Base-by-base conservation (phyloP, 2,113 vertebrate genomes). In the Apodemus sylvaticus region DNA sequence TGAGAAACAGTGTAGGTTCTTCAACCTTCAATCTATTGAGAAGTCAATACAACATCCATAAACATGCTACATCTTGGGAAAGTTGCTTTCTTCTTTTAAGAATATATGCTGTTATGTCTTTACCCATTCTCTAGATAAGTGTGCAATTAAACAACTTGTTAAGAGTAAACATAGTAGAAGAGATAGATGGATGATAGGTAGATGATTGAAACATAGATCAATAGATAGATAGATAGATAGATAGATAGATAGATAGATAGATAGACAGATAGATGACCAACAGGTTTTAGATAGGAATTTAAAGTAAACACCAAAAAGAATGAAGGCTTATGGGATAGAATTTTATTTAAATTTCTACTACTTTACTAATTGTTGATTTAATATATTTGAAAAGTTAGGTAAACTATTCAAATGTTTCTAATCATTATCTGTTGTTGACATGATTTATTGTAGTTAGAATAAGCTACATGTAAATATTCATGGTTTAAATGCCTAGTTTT, bases 21-120 rank as follows among this genome's bases (percentile, higher is more conserved):
- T 90, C 71, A 77, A 79, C 7, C 39, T 62, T 97, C 79, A 88
- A 97, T 76, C 53, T 79, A 85, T 14, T 55, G 45, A 90, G 92
- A 95, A 94, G 51, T 94, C 14, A 62, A 53, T 92, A 36, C 7
- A 97, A 92, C 95, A 78, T 51, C 86, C 88, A 88, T 92, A 82
- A 81, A 26, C 51, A 91, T 94, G 26, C 3, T 78, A 17, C 78
- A 73, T 60, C 86, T 89, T 89, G 45, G 94, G 92, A 86, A 2
- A 68, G 0, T 36, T 89, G 73, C 76, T 91, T 96, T 94, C 53
- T 95, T 96, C 45, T 94, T 71, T 20, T 42, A 91, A 90, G 83
- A 95, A 92, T 73, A 92, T 73, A 48, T 10, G 19, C 13, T 70
- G 9, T n/a, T 71, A 19, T 42, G 2, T 83, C 29, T 93, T 81